phyloP scores from a whole-genome alignment of 2,888 invertebrate species.

The Calephelis perditalis region DNA sequence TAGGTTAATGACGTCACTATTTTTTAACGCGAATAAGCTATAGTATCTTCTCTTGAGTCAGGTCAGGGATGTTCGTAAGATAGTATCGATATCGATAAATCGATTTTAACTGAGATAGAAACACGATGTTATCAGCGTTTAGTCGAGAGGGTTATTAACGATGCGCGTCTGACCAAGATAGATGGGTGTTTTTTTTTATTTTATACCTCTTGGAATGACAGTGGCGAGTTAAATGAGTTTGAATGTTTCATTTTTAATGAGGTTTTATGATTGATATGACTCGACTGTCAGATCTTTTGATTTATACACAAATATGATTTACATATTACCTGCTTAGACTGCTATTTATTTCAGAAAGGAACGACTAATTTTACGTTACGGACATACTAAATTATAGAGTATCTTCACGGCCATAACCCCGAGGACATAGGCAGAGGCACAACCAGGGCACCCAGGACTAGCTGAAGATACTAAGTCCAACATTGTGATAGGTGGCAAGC shows the following conservation, averaged over 20 bases:
- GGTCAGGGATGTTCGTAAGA: constrained; percentile 12
- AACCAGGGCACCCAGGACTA: too few relatives aligned
- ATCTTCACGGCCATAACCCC: too few relatives aligned
- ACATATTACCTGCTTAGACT: too few relatives aligned
- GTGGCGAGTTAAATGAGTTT: constrained; percentile 14
- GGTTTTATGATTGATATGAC: constrained; percentile 14
- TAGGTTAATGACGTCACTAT: too few relatives aligned
- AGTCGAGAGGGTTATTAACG: constrained; percentile 39
- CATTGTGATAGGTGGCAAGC: too few relatives aligned
- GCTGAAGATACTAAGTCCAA: too few relatives aligned
- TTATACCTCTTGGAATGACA: constrained; percentile 28
- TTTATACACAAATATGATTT: background rate
- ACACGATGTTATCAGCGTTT: constrained; percentile 53
- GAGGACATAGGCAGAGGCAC: too few relatives aligned
- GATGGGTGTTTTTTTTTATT: constrained; percentile 42
- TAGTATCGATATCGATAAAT: constrained; percentile 37
- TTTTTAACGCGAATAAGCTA: background rate
- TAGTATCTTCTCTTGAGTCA: background rate
- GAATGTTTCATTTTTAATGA: constrained; percentile 12
- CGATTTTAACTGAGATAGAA: constrained; percentile 47
- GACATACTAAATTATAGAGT: too few relatives aligned
- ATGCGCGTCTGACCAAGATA: constrained; percentile 42
- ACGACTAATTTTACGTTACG: too few relatives aligned
- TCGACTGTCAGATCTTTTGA: background rate
- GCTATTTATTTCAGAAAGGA: too few relatives aligned